A percentile compares a stretch with the other conserved stretches of the same genome.
phyloP scores from a whole-genome alignment of 2,797 vertebrate species.

The Argya squamiceps region DNA sequence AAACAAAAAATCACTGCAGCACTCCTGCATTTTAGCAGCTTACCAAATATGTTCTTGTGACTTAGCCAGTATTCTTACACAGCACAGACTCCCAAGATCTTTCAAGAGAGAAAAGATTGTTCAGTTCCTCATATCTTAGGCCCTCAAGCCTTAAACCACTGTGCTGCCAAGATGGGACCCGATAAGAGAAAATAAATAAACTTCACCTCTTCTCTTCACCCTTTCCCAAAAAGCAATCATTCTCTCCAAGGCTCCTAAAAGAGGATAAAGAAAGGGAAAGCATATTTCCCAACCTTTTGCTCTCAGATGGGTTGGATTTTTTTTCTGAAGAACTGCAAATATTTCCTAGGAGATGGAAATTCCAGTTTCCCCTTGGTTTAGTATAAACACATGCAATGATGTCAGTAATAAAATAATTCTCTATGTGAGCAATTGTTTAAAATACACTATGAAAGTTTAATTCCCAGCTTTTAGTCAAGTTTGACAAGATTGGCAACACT shows the following conservation, averaged over 20 bases:
- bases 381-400: background rate
- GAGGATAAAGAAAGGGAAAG: background rate
- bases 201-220: background rate
- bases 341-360: background rate
- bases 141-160: background rate
- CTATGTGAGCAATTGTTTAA: background rate
- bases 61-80: background rate
- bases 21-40: background rate
- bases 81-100: background rate
- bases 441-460: background rate
- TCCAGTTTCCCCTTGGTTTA: background rate
- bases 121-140: background rate
- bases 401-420: background rate
- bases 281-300: background rate
- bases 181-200: background rate
- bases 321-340: background rate
- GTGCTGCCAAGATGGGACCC: background rate
- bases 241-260: background rate
- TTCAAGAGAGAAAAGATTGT: background rate
- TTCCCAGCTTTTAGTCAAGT: background rate
- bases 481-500: background rate
- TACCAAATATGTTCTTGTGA: background rate
- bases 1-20: background rate
- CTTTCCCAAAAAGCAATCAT: background rate
- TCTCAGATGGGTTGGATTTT: background rate